These are phyloP conservation scores for Macaria liturata DNA, from an alignment of 2,888 invertebrate genomes.

Conservation along the genomic window DNA sequence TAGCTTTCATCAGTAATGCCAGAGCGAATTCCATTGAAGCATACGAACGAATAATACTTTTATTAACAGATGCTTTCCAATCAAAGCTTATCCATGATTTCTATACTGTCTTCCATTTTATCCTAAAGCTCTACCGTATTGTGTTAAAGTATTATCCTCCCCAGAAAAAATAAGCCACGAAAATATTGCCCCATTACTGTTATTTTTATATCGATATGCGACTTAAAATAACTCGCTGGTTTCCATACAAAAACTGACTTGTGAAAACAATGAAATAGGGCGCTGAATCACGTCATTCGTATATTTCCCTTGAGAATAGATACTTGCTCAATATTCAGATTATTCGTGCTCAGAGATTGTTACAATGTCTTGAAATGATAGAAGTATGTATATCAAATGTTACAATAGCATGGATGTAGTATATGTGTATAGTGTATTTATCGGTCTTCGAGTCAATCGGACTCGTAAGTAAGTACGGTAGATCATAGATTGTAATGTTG, in stretches of 20 bases:
- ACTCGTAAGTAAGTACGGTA: too few species aligned
- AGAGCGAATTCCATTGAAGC: too few species aligned
- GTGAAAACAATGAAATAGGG: conserved; percentile 17
- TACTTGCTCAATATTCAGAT: conserved; percentile 12
- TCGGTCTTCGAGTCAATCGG: too few species aligned
- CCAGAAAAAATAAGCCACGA: not conserved
- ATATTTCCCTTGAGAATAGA: conserved; percentile 18
- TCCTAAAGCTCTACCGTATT: too few species aligned
- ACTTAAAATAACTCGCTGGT: conserved; percentile 2
- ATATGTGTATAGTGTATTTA: too few species aligned
- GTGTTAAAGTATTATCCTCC: too few species aligned
- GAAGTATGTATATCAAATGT: not conserved
- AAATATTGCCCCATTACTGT: not conserved
- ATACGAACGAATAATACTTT: too few species aligned
- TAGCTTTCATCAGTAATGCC: too few species aligned
- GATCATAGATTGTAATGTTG: too few species aligned
- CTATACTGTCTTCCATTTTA: too few species aligned
- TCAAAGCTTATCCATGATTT: too few species aligned
- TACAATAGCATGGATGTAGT: not conserved
- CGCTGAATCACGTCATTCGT: conserved; percentile 3
- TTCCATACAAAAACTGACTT: conserved; percentile 4
- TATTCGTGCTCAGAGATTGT: not conserved
- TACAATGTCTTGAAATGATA: not conserved
- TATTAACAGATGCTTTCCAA: too few species aligned
- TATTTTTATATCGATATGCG: conserved; percentile 4